Conservation (phyloP, 2,113 vertebrate species). For the Rhombomys opimus region DNA sequence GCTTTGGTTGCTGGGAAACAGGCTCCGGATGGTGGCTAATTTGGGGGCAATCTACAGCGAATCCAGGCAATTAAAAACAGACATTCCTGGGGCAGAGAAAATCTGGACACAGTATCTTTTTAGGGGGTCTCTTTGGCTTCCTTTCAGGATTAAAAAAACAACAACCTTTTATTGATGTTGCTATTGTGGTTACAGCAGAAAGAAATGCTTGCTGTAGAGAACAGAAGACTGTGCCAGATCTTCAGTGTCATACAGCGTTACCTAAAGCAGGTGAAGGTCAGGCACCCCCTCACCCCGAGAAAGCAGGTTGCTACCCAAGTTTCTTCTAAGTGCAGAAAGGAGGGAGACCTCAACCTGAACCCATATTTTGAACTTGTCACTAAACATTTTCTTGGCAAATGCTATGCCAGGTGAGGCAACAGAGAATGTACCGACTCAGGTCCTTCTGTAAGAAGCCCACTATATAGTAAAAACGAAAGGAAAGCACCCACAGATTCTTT, state of each 20-base stretch:
- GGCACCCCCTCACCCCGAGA: neutral
- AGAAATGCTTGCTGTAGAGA: neutral
- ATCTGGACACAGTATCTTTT: conserved; percentile 69
- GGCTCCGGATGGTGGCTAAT: conserved; percentile 83
- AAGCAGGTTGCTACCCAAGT: neutral
- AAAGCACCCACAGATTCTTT: neutral
- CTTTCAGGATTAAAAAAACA: conserved; percentile 1
- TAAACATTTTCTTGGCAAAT: neutral
- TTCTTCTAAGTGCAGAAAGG: neutral
- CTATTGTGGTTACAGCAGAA: neutral
- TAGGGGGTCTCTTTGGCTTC: conserved; percentile 63
- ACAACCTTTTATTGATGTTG: neutral
- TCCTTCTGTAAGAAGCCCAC: neutral
- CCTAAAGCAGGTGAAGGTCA: neutral
- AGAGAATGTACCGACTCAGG: neutral
- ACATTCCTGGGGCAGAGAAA: conserved; percentile 75
- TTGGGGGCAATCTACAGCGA: conserved; percentile 81
- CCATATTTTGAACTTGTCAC: neutral
- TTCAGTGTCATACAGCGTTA: neutral
- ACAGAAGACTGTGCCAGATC: neutral
- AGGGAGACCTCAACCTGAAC: neutral
- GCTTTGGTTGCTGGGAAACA: conserved; percentile 87
- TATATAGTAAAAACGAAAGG: neutral
- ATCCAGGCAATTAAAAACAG: conserved; percentile 68
- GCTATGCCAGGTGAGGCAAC: neutral